Percentiles rank a stretch among this genome's conserved stretches.
Evolutionary conservation across 1,140 invertebrate species (phyloP).

Genomic region (Drosophila ficusphila): DNA sequence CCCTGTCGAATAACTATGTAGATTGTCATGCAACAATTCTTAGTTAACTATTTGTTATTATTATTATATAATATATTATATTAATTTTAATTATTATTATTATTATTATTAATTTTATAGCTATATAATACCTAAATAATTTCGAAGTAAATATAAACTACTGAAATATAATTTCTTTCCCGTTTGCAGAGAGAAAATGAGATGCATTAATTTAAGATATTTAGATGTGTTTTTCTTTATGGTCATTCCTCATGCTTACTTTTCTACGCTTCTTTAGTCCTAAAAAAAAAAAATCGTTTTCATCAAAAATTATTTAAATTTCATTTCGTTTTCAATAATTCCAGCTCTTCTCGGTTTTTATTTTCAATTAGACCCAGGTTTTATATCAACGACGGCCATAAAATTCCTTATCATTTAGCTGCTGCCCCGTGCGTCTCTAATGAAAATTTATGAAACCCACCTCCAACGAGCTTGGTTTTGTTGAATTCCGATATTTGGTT

Average conservation of each 20-base stretch:
- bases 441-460: slow-evolving; percentile 46
- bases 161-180: not conserved
- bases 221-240: slow-evolving; percentile 30
- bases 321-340: slow-evolving; percentile 55
- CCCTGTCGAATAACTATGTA: too few relatives aligned
- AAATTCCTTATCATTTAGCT: slow-evolving; percentile 34
- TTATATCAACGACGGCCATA: slow-evolving; percentile 39
- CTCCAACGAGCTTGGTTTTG: not conserved
- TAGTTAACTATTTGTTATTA: too few relatives aligned
- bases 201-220: slow-evolving; percentile 6
- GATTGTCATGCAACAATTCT: too few relatives aligned
- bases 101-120: too few relatives aligned
- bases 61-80: too few relatives aligned
- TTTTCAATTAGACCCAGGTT: slow-evolving; percentile 41
- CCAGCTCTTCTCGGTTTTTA: slow-evolving; percentile 45
- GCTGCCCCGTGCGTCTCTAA: slow-evolving; percentile 33
- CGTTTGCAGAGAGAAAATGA: not conserved
- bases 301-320: slow-evolving; percentile 64
- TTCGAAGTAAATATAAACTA: too few relatives aligned
- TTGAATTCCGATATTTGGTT: slow-evolving; percentile 14
- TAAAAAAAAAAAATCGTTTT: slow-evolving; percentile 15
- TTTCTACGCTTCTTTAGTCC: not conserved
- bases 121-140: too few relatives aligned
- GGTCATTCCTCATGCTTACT: not conserved
- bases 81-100: not conserved